A percentile compares a stretch with the other conserved stretches of the same genome.
Evolutionary conservation across 2,888 invertebrate genomes (phyloP).

Genomic region (Drosophila quinaria): DNA sequence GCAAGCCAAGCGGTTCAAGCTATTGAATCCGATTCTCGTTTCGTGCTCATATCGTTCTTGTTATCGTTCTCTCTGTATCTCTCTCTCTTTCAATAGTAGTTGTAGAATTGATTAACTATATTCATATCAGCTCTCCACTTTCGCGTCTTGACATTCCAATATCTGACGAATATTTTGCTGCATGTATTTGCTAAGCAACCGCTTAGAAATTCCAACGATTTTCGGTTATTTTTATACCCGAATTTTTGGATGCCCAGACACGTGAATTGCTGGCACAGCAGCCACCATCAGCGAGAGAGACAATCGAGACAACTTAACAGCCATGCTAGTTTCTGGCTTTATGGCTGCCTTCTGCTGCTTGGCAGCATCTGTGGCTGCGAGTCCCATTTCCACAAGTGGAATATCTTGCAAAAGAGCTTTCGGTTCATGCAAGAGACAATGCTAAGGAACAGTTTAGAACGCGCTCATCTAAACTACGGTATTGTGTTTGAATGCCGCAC

Average conservation of each 20-base stretch:
- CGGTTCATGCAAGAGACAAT: slow-evolving; percentile 80
- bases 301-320: slow-evolving; percentile 13
- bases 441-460: slow-evolving; percentile 75
- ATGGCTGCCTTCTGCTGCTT: slow-evolving; percentile 30
- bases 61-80: not conserved
- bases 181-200: not conserved
- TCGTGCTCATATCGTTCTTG: slow-evolving; percentile 8
- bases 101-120: not conserved
- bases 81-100: not conserved
- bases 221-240: slow-evolving; percentile 1
- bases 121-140: slow-evolving; percentile 15
- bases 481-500: slow-evolving; percentile 82
- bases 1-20: slow-evolving; percentile 68
- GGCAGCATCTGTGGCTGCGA: slow-evolving; percentile 27
- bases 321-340: slow-evolving; percentile 19
- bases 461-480: slow-evolving; percentile 79
- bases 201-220: not conserved
- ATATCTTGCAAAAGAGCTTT: slow-evolving; percentile 65
- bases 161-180: not conserved
- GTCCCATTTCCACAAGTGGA: slow-evolving; percentile 67
- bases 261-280: slow-evolving; percentile 41
- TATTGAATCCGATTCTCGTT: slow-evolving; percentile 21
- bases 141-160: slow-evolving; percentile 10
- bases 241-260: slow-evolving; percentile 52
- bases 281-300: slow-evolving; percentile 18